These are phyloP conservation scores for Tetrax tetrax DNA, from an alignment of 2,113 vertebrate genomes.

Conservation along the genomic window DNA sequence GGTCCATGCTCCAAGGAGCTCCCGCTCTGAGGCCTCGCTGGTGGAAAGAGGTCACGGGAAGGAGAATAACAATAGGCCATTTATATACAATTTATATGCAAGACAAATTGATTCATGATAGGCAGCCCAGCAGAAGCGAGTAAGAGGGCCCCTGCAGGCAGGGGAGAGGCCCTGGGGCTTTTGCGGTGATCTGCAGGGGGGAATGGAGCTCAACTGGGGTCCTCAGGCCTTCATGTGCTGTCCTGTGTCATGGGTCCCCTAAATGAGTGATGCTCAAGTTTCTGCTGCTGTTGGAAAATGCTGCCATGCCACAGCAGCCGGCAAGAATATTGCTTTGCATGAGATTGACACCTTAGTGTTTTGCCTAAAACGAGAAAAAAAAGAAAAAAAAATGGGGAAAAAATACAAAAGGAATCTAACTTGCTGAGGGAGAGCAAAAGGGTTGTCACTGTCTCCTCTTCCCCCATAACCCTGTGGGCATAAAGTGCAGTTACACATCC, in stretches of 20 bases:
- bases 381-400: fast-evolving
- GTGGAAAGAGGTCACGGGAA: slow-evolving; percentile 57
- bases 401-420: background rate
- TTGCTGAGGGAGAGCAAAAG: background rate
- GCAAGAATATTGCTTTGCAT: background rate
- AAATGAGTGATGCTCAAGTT: background rate
- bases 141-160: background rate
- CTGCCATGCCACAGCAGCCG: background rate
- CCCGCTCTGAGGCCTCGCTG: background rate
- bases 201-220: background rate
- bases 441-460: background rate
- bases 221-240: fast-evolving
- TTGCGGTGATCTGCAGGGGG: background rate
- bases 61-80: slow-evolving; percentile 59
- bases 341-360: fast-evolving
- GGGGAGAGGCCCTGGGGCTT: background rate
- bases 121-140: background rate
- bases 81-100: slow-evolving; percentile 68
- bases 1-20: slow-evolving; percentile 25
- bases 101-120: slow-evolving; percentile 62
- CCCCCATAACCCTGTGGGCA: background rate
- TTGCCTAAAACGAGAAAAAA: background rate
- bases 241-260: background rate
- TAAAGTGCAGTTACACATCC: fast-evolving
- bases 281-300: background rate